Base-by-base conservation (phyloP, 1,140 invertebrate species). In the Micrasema minimum region DNA sequence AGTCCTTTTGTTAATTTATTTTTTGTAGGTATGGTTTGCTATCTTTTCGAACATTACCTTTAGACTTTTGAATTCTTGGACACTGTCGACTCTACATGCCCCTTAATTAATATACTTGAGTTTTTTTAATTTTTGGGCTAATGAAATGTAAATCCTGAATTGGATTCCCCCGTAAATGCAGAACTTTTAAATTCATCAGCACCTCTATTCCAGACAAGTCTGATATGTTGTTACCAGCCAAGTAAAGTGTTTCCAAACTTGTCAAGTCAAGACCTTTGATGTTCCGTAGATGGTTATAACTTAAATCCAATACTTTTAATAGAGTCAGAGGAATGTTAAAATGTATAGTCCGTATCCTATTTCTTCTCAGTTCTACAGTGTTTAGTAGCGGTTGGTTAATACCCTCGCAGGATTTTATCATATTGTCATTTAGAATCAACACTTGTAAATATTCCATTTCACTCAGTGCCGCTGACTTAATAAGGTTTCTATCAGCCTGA, bases 381-480 rank as follows among this genome's bases (percentile, higher is more conserved):
- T 81, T 81, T 20, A 87, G 59, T 74, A 84, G 77, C 31, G 85
- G 85, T 76, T 87, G 86, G 41, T 77, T 81, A 1, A 88, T 80
- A 46, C 86, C 81, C 11, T 78, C 64, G 1, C 86, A 83, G 35
- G 80, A 77, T 4, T 75, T 78, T 64, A 88, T 82, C 23, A 77
- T 69, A 69, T 88, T 88, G 41, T 83, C 72, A 62, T 85, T 86
- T 74, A 87, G 71, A 31, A 82, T 81, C 0, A 88, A 78, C 0
- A 85, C 82, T 83, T 88, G 87, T 38, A 88, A 77, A 67, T 86
- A 88, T 61, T 81, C 82, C 79, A 85, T 85, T 46, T 73, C 78
- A 7, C 80, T 80, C 38, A 88, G 77, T 12, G 76, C 79, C 6
- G 80, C 82, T 0, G 84, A 85, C 16, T 80, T 72, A 3, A 87